phyloP scores from a whole-genome alignment of 2,888 invertebrate species.

The Trachelus troglodyta region DNA sequence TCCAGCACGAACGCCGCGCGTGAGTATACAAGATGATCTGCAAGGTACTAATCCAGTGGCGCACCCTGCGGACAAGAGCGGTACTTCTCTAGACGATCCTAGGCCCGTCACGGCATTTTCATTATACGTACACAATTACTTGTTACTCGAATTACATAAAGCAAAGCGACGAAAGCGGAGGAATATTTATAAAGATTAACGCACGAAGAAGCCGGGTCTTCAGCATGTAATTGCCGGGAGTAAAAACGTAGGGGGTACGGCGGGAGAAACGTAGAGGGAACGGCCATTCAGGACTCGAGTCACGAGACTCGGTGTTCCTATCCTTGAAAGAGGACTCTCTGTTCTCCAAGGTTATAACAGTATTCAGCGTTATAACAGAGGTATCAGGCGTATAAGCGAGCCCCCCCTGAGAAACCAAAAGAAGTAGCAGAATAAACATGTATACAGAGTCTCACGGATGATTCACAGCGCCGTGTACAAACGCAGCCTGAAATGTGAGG shows the following conservation, averaged over 20 bases:
- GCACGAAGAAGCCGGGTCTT: background rate
- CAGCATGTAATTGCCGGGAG: background rate
- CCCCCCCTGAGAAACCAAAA: background rate
- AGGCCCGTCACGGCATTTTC: background rate
- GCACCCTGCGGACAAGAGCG: background rate
- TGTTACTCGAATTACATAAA: background rate
- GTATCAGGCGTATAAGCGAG: background rate
- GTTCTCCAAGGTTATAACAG: background rate
- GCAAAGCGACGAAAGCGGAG: background rate
- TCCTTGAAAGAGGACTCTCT: background rate
- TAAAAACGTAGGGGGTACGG: background rate
- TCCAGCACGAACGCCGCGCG: background rate
- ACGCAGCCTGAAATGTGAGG: background rate
- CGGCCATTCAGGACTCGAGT: background rate
- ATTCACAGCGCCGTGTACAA: background rate
- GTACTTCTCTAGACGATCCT: background rate
- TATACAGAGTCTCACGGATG: background rate
- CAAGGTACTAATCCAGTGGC: background rate
- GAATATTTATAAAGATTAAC: background rate
- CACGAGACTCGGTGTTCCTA: background rate
- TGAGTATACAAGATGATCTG: background rate
- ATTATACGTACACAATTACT: background rate
- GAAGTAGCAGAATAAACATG: background rate
- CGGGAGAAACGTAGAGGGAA: background rate
- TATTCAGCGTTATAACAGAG: background rate